Evolutionary conservation across 1,140 invertebrate genomes (phyloP).

Genomic region (Rhopalosiphum padi): DNA sequence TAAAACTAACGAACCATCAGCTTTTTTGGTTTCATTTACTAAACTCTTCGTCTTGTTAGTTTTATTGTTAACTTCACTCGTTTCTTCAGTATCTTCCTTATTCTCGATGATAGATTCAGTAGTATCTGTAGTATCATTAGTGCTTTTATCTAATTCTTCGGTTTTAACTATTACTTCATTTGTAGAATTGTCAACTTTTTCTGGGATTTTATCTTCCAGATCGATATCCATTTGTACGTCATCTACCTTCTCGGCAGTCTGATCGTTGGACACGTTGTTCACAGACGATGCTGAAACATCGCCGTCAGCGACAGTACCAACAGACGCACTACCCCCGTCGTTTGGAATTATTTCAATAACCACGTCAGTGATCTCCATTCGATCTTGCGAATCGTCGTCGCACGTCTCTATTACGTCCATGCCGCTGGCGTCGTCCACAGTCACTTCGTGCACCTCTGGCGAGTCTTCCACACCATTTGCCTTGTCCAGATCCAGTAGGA

Average conservation of each 20-base stretch:
- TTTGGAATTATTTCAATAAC: background rate
- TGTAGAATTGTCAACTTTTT: background rate
- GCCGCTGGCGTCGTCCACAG: background rate
- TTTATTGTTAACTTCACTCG: background rate
- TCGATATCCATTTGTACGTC: background rate
- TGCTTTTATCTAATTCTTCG: background rate
- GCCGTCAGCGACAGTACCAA: background rate
- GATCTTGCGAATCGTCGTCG: background rate
- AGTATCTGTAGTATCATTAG: background rate
- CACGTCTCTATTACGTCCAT: constrained; percentile 19
- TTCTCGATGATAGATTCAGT: background rate
- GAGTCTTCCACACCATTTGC: background rate
- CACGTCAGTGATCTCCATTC: background rate
- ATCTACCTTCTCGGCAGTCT: background rate
- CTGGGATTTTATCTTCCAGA: background rate
- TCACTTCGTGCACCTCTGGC: background rate
- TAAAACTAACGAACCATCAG: constrained; percentile 6
- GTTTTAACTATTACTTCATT: background rate
- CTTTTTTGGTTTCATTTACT: constrained; percentile 9
- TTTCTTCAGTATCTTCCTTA: background rate
- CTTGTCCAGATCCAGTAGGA: constrained; percentile 33
- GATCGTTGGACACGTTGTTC: background rate
- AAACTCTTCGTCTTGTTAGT: no score
- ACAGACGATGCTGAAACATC: background rate
- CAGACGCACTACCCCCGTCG: background rate